phyloP scores from a whole-genome alignment of 2,888 invertebrate genomes.

The Caenorhabditis zanzibari region DNA sequence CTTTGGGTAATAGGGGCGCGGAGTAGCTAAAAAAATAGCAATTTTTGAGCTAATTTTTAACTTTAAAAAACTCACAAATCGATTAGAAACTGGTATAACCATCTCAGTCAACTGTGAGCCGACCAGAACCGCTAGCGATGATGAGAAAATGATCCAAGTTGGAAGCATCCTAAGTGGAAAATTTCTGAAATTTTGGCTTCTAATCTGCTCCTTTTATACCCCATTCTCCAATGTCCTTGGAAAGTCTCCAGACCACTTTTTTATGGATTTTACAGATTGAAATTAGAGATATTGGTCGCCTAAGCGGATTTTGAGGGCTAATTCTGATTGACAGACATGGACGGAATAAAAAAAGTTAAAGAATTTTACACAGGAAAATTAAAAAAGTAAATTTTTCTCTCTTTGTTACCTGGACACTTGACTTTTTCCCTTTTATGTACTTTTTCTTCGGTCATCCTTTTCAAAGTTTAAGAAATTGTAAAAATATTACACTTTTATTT shows the following conservation, averaged over 20 bases:
- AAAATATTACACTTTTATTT: slow-evolving; percentile 31
- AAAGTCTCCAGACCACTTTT: slow-evolving; percentile 13
- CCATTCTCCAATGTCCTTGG: background rate
- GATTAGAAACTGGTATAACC: slow-evolving; percentile 44
- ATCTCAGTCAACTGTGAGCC: slow-evolving; percentile 34
- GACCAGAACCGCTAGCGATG: background rate
- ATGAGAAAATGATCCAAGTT: background rate
- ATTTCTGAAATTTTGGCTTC: background rate
- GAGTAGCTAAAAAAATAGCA: slow-evolving; percentile 16
- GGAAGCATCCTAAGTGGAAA: background rate
- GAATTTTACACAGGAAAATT: slow-evolving; percentile 18
- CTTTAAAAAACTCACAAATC: slow-evolving; percentile 42
- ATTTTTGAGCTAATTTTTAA: background rate
- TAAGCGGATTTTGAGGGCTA: slow-evolving; percentile 6
- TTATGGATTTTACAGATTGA: slow-evolving; percentile 2
- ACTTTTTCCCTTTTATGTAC: slow-evolving; percentile 50
- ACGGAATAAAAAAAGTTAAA: slow-evolving; percentile 1
- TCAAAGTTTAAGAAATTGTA: slow-evolving; percentile 11
- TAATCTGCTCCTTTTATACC: background rate
- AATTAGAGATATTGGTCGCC: background rate
- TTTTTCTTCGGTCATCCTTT: slow-evolving; percentile 12
- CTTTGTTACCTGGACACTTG: slow-evolving; percentile 1
- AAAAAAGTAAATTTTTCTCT: slow-evolving; percentile 4
- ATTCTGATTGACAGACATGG: slow-evolving; percentile 17
- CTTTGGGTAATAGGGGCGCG: slow-evolving; percentile 25